Evolutionary conservation across 2,113 vertebrate species (phyloP), one percentile per base, ranked within the genome.

Genomic region (Rhinichthys klamathensis): DNA sequence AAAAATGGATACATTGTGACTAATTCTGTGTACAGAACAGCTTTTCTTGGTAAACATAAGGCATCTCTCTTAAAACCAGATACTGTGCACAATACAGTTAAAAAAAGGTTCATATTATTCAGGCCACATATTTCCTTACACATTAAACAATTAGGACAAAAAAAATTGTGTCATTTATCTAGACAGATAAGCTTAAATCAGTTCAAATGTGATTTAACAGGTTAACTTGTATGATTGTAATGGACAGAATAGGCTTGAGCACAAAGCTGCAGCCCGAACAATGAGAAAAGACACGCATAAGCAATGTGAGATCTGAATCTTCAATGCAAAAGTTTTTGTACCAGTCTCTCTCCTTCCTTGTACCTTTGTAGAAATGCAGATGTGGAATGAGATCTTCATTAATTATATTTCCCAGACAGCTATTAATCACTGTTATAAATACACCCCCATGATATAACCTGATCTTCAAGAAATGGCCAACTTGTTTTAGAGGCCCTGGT

Each of bases 1-100:
- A 96, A 94, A 98, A 97, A 97, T 92, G 90, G 94, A 97, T 98
- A 98, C 96, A 98, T 89, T 97, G 96, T n/a, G 95, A 97, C 94
- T 87, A 81, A 96, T 95, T 96, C 94, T 96, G 95, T 96, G 94
- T 96, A 98, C 94, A 97, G 94, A 95, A 96, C 93, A 88, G 85
- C 73, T 96, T 95, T 95, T 94, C 95, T 95, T 93, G 95, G 95
- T 96, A 96, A 99, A 98, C 95, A 94, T 96, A 97, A 97, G 96
- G 97, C 97, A 97, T 95, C 96, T 95, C 94, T 93, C 18, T 94
- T 74, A 72, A 85, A 94, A 95, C 88, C 94, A 96, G 96, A 98
- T 96, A 95, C 95, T 96, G 94, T 96, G 98, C 95, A 97, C 69
- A 86, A 88, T 95, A 56, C 54, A 56, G 21, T 96, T 94, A 95